These are phyloP conservation scores for Microtus montanus DNA, from an alignment of 2,113 vertebrate genomes.

Conservation along the genomic window DNA sequence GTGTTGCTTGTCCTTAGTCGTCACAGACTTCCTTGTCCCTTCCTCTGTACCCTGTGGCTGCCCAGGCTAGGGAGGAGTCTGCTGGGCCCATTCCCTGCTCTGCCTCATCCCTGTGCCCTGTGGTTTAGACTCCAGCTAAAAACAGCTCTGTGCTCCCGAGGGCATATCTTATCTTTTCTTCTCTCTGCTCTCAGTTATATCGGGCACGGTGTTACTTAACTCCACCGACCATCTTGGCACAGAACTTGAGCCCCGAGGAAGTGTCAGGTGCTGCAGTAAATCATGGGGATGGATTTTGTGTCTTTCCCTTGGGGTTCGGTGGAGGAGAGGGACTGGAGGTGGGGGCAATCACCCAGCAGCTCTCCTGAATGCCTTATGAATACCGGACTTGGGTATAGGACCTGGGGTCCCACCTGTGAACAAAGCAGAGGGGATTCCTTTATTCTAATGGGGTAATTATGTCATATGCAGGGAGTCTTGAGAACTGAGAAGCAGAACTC, in stretches of 20 bases:
- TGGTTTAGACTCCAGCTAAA: constrained; percentile 38
- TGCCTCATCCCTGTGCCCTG: background rate
- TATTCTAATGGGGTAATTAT: background rate
- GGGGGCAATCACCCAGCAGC: background rate
- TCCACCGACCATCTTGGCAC: constrained; percentile 32
- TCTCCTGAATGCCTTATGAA: background rate
- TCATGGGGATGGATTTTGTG: background rate
- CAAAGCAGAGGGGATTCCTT: background rate
- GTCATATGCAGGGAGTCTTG: background rate
- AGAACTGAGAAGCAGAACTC: background rate
- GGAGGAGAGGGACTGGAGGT: background rate
- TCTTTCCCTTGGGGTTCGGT: background rate
- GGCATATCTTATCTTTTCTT: constrained; percentile 7
- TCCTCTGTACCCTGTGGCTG: background rate
- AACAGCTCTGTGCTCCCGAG: constrained; percentile 35
- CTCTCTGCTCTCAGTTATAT: constrained; percentile 29
- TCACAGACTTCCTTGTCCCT: background rate
- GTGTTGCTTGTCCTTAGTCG: background rate
- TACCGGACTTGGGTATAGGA: background rate
- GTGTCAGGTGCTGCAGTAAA: background rate
- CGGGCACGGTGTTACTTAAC: background rate
- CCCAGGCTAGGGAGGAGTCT: background rate
- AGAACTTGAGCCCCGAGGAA: constrained; percentile 1
- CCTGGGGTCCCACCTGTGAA: background rate
- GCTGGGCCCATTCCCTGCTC: background rate